These are phyloP conservation scores for Collichthys lucidus DNA, from an alignment of 2,113 vertebrate genomes.

Conservation along the genomic window DNA sequence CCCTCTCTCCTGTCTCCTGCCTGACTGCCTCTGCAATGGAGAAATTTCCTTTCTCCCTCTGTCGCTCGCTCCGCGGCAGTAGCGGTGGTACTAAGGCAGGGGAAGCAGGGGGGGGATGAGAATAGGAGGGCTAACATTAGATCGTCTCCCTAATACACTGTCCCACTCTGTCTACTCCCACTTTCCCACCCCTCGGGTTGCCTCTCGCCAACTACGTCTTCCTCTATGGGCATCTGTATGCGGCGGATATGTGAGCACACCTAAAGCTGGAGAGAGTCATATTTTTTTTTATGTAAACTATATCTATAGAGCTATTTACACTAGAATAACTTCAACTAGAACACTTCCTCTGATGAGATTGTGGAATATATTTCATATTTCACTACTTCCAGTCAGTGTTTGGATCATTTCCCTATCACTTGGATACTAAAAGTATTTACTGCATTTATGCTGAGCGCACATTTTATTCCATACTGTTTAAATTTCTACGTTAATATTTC, in stretches of 20 bases:
- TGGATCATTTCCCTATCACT: background rate
- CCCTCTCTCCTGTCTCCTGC: conserved; percentile 90
- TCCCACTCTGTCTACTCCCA: conserved; percentile 45
- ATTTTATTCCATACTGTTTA: background rate
- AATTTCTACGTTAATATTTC: background rate
- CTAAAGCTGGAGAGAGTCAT: background rate
- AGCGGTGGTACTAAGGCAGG: conserved; percentile 45
- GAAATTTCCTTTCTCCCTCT: conserved; percentile 79
- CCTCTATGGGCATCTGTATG: conserved; percentile 33
- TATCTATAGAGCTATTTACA: background rate
- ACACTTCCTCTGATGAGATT: background rate
- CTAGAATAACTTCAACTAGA: background rate
- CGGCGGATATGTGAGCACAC: conserved; percentile 5
- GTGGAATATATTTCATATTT: background rate
- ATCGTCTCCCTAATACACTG: conserved; percentile 64
- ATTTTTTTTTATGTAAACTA: conserved; percentile 9
- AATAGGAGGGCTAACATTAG: conserved; percentile 65
- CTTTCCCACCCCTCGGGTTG: conserved; percentile 34
- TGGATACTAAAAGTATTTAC: background rate
- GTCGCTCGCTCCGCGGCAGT: conserved; percentile 33
- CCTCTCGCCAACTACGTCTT: conserved; percentile 49
- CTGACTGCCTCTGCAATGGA: conserved; percentile 88
- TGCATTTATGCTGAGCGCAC: background rate
- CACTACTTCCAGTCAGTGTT: background rate
- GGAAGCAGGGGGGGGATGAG: conserved; percentile 62